Conservation (phyloP, 2,113 vertebrate species). For the Indri indri region DNA sequence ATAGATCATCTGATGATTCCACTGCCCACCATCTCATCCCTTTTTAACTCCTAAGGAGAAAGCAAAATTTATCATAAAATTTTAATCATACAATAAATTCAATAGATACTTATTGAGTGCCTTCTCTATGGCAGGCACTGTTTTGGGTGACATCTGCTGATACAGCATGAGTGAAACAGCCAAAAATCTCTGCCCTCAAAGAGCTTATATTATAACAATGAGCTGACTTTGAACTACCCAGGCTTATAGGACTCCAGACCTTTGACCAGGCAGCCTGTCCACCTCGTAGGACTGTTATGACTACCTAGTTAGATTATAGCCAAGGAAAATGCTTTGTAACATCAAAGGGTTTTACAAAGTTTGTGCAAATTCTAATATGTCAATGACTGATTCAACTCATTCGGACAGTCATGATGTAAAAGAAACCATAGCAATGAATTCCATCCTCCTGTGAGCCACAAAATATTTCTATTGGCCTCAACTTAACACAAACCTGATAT, state of each 20-base stretch:
- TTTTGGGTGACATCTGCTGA: not conserved
- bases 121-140: not conserved
- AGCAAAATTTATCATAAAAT: not conserved
- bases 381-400: not conserved
- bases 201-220: not conserved
- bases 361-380: slow-evolving; percentile 10
- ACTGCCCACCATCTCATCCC: not conserved
- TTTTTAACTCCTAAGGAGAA: not conserved
- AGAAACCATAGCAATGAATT: not conserved
- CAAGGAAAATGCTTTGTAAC: not conserved
- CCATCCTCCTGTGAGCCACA: not conserved
- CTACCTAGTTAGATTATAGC: not conserved
- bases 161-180: not conserved
- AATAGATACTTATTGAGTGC: not conserved
- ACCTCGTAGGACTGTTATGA: not conserved
- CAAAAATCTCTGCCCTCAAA: not conserved
- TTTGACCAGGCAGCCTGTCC: not conserved
- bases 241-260: accelerated
- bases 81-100: slow-evolving; percentile 5
- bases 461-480: not conserved
- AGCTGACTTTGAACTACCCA: not conserved
- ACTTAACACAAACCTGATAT: not conserved
- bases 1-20: not conserved
- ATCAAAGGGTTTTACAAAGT: not conserved
- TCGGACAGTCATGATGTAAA: not conserved